A percentile compares a stretch with the other conserved stretches of the same genome.
These are phyloP conservation scores for Thymelicus lineola DNA, from an alignment of 2,888 invertebrate genomes.

Conservation along the genomic window DNA sequence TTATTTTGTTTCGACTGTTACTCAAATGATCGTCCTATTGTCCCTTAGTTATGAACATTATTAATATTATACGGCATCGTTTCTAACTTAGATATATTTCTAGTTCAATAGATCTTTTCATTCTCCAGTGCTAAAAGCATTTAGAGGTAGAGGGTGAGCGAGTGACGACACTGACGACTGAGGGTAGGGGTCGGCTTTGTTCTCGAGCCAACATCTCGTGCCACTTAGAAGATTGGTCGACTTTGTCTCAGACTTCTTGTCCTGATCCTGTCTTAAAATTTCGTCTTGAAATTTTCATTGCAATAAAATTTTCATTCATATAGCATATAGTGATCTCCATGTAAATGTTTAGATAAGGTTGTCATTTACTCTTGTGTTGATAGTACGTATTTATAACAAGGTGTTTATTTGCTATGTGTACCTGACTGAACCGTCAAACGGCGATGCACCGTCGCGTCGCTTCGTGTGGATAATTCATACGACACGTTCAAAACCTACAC, in stretches of 20 bases:
- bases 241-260: constrained; percentile 74
- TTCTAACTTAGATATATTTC: no score
- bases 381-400: constrained; percentile 40
- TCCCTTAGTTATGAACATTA: constrained; percentile 46
- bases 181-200: constrained; percentile 61
- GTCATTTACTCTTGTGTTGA: not conserved
- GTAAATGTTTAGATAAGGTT: no score
- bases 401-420: constrained; percentile 41
- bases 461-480: constrained; percentile 57
- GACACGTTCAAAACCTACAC: constrained; percentile 58
- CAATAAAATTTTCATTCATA: constrained; percentile 1
- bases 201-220: constrained; percentile 66
- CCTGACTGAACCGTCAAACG: constrained; percentile 37
- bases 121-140: constrained; percentile 67
- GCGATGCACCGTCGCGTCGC: constrained; percentile 50
- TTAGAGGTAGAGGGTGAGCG: constrained; percentile 63
- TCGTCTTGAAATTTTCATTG: constrained; percentile 50
- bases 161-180: constrained; percentile 39
- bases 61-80: constrained; percentile 29
- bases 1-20: constrained; percentile 46
- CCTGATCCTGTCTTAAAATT: constrained; percentile 62
- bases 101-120: constrained; percentile 59
- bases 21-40: constrained; percentile 49
- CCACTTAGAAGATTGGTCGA: constrained; percentile 81
- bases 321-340: not conserved